Percentiles rank a stretch among this genome's conserved stretches.
Conservation (phyloP, 1,140 invertebrate species). For the Bombus polaris region DNA sequence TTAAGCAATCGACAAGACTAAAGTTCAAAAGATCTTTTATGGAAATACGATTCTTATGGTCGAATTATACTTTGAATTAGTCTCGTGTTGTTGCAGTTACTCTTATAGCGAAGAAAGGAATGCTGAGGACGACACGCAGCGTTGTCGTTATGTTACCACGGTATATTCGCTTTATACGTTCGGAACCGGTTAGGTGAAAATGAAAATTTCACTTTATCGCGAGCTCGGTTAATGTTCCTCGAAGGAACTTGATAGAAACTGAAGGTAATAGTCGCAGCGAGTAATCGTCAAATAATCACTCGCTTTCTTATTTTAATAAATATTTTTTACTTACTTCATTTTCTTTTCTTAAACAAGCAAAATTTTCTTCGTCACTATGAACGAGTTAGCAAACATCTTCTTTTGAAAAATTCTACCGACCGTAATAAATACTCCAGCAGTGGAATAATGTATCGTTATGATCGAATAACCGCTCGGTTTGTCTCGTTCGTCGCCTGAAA, state of each 20-base stretch:
- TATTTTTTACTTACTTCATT: neutral
- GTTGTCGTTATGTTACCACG: neutral
- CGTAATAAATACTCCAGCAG: neutral
- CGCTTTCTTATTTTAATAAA: neutral
- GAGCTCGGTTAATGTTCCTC: neutral
- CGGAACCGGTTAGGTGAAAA: conserved; percentile 40
- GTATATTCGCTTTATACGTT: neutral
- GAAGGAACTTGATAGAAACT: neutral
- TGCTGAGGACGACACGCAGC: no score
- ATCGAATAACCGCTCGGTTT: neutral
- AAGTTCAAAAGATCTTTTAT: neutral
- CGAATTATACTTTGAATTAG: neutral
- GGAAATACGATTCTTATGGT: neutral
- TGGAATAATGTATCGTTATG: neutral
- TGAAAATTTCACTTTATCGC: conserved; percentile 44
- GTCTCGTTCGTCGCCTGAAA: no score
- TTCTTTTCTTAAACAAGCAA: neutral
- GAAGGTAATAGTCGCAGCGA: neutral
- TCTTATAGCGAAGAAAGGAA: neutral
- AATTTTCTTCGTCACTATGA: neutral
- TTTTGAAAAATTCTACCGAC: no score
- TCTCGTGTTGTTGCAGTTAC: fast-evolving
- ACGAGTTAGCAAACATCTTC: neutral
- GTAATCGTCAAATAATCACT: neutral
- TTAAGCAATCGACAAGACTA: neutral